Percentiles rank a stretch among this genome's conserved stretches.
Conservation (phyloP, 2,113 vertebrate genomes). For the Ailurus styani region DNA sequence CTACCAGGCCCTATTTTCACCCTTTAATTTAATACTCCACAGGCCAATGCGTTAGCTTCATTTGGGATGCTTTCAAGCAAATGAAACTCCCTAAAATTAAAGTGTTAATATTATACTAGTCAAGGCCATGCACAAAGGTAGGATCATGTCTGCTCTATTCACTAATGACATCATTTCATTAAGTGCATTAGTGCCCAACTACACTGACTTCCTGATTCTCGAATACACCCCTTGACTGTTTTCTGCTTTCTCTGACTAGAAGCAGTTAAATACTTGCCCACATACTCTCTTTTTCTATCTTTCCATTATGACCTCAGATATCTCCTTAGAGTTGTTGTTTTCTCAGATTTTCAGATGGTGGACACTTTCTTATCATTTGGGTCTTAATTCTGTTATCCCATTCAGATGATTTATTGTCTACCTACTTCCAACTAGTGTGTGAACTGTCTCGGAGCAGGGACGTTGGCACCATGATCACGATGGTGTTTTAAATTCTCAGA, state of each 20-base stretch:
- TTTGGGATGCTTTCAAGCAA: background rate
- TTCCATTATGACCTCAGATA: background rate
- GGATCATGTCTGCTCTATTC: background rate
- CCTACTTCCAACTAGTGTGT: background rate
- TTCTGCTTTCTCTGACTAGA: background rate
- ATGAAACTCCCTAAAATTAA: background rate
- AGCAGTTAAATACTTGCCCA: background rate
- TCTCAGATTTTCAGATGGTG: background rate
- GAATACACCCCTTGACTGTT: background rate
- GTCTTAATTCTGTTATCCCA: background rate
- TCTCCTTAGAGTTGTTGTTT: background rate
- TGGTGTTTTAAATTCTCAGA: background rate
- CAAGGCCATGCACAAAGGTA: background rate
- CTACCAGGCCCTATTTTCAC: background rate
- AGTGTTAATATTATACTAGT: background rate
- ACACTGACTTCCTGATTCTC: background rate
- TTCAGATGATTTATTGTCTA: background rate
- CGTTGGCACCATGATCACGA: background rate
- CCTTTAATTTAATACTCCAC: background rate
- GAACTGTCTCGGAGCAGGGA: background rate
- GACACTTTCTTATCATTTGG: background rate
- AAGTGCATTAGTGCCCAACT: background rate
- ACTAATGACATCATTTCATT: background rate
- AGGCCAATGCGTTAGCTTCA: background rate
- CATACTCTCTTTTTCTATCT: background rate